These are phyloP conservation scores for Cydia strobilella DNA, from an alignment of 1,140 invertebrate genomes.

Conservation along the genomic window DNA sequence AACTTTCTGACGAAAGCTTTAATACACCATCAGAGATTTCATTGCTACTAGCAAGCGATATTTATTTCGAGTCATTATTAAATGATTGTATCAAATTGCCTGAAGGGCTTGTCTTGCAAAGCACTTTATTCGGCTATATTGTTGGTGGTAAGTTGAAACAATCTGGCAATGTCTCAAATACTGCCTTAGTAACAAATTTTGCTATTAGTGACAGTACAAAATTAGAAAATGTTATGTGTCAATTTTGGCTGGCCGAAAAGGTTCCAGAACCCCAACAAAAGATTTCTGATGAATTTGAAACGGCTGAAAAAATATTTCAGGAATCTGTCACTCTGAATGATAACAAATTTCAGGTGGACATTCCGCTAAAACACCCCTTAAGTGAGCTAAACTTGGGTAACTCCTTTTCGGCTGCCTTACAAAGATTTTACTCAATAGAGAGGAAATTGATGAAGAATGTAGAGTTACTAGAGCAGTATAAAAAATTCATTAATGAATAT, in stretches of 20 bases:
- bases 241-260: constrained; percentile 31
- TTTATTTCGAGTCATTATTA: too few species aligned
- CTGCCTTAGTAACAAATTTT: not conserved
- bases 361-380: not conserved
- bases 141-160: not conserved
- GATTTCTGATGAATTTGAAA: not conserved
- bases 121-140: not conserved
- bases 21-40: too few species aligned
- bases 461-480: not conserved
- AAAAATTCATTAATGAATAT: not conserved
- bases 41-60: too few species aligned
- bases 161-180: not conserved
- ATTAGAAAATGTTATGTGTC: constrained; percentile 32
- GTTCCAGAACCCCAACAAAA: not conserved
- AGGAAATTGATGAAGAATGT: not conserved
- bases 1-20: too few species aligned
- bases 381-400: constrained; percentile 1
- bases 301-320: constrained; percentile 28
- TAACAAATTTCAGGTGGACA: not conserved
- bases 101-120: not conserved
- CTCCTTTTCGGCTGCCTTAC: constrained; percentile 18
- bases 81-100: not conserved
- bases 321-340: constrained; percentile 10
- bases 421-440: constrained; percentile 26
- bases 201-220: not conserved